phyloP scores from a whole-genome alignment of 2,113 vertebrate species.

The Pangasianodon hypophthalmus region DNA sequence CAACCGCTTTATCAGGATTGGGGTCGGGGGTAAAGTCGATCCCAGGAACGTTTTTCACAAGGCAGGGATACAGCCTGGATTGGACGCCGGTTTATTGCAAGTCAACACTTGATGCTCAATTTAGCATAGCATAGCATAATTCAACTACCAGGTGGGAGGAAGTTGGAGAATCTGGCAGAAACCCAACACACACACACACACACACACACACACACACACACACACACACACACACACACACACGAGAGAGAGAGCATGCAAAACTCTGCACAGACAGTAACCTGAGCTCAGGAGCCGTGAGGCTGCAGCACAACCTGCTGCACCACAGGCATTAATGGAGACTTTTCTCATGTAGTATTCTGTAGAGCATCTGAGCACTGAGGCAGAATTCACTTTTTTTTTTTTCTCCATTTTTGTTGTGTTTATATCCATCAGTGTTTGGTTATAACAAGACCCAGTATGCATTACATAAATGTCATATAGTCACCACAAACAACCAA shows the following conservation, averaged over 20 bases:
- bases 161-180: not conserved
- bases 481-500: not conserved
- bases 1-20: not conserved
- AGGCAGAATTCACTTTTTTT: not conserved
- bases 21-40: not conserved
- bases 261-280: not conserved
- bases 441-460: not conserved
- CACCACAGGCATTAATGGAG: not conserved
- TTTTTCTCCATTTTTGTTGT: not conserved
- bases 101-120: not conserved
- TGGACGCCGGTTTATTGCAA: not conserved
- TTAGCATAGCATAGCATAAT: not conserved
- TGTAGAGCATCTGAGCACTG: not conserved
- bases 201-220: not conserved
- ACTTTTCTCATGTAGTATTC: not conserved
- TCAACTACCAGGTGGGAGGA: not conserved
- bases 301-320: not conserved
- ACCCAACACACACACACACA: not conserved
- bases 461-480: not conserved
- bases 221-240: not conserved
- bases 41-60: not conserved
- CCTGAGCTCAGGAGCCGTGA: not conserved
- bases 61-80: not conserved
- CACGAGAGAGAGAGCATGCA: conserved; percentile 2
- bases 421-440: not conserved